phyloP scores from a whole-genome alignment of 1,140 invertebrate species.

The Leptinotarsa defecta region DNA sequence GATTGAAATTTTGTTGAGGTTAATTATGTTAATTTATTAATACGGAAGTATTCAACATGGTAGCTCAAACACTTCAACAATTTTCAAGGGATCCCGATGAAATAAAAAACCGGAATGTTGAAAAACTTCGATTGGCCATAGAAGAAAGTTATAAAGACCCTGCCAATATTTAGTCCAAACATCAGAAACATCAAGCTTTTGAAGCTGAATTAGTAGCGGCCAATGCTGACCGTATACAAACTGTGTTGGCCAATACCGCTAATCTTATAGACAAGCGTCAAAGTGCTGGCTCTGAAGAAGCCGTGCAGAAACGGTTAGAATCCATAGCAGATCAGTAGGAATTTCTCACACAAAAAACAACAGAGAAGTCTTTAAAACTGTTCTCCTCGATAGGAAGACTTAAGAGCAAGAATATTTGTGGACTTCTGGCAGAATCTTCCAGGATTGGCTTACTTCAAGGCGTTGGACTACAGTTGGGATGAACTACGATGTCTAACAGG shows the following conservation, averaged over 20 bases:
- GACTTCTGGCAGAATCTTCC: too few relatives aligned
- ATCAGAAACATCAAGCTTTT: slow-evolving; percentile 99
- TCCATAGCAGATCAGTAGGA: slow-evolving; percentile 99
- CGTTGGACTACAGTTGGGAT: too few relatives aligned
- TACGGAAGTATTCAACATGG: too few relatives aligned
- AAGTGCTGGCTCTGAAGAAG: slow-evolving; percentile 90
- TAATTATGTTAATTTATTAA: too few relatives aligned
- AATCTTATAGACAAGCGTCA: slow-evolving; percentile 93
- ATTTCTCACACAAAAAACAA: slow-evolving; percentile 95
- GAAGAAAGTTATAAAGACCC: slow-evolving; percentile 97
- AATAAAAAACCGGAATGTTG: slow-evolving; percentile 99
- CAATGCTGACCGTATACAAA: slow-evolving; percentile 96
- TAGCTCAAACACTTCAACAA: slow-evolving; percentile 90
- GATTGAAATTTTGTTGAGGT: too few relatives aligned
- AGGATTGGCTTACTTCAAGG: too few relatives aligned
- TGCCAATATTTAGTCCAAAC: slow-evolving; percentile 92
- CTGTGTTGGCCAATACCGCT: slow-evolving; percentile 92
- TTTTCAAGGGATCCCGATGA: slow-evolving; percentile 99
- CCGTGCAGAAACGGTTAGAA: slow-evolving; percentile 85
- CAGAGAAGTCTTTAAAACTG: slow-evolving; percentile 95
- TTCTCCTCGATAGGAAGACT: too few relatives aligned
- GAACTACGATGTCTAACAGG: too few relatives aligned
- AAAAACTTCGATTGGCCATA: slow-evolving; percentile 94
- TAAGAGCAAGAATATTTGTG: too few relatives aligned
- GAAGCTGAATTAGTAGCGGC: slow-evolving; percentile 98